Evolutionary conservation across 2,888 invertebrate genomes (phyloP).

Genomic region (Ernsta delagoae): DNA sequence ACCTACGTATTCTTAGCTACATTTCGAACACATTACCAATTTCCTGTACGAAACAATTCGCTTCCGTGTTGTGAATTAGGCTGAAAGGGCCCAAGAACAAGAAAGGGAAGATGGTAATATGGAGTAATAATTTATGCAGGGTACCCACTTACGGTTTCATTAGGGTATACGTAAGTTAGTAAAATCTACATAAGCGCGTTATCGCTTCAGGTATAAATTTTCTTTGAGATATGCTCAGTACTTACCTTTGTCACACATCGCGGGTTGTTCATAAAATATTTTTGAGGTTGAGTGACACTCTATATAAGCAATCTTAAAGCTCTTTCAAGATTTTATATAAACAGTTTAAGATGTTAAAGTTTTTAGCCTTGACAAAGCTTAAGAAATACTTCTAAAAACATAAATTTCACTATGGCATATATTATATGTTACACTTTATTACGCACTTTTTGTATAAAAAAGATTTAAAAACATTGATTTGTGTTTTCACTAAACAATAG

Average conservation of each 20-base stretch:
- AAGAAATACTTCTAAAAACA: no score
- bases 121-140: constrained; percentile 68
- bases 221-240: constrained; percentile 51
- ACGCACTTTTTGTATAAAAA: no score
- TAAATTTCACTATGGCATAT: no score
- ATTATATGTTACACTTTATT: no score
- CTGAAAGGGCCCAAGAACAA: constrained; percentile 55
- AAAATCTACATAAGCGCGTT: constrained; percentile 73
- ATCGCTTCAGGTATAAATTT: constrained; percentile 61
- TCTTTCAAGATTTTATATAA: neutral
- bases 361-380: neutral
- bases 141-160: constrained; percentile 69
- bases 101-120: constrained; percentile 55
- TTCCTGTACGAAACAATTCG: constrained; percentile 55
- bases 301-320: neutral
- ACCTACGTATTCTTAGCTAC: constrained; percentile 24
- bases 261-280: neutral
- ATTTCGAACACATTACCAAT: constrained; percentile 52
- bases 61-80: constrained; percentile 45
- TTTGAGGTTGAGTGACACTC: neutral
- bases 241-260: constrained; percentile 46
- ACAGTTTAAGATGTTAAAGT: neutral
- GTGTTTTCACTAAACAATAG: no score
- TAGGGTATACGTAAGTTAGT: constrained; percentile 65
- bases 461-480: no score